Evolutionary conservation across 2,797 vertebrate species (phyloP).

Genomic region (Bradypus variegatus): DNA sequence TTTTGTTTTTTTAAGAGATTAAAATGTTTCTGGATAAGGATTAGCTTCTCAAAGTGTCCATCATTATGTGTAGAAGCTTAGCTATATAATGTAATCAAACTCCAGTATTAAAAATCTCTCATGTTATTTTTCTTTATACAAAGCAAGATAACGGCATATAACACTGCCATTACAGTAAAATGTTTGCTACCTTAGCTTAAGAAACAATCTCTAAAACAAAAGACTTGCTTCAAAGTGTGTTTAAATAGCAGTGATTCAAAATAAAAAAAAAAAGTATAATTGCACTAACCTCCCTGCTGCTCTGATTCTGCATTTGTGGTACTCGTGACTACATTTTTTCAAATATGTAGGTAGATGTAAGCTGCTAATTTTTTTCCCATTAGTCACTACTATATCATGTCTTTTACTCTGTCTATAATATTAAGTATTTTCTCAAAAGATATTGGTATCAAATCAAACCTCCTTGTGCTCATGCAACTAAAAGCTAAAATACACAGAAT

Average conservation of each 20-base stretch:
- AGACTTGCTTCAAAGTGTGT: slow-evolving; percentile 82
- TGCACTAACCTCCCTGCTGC: slow-evolving; percentile 76
- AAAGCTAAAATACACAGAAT: slow-evolving; percentile 67
- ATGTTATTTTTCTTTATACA: slow-evolving; percentile 73
- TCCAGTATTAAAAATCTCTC: slow-evolving; percentile 79
- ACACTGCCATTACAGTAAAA: slow-evolving; percentile 74
- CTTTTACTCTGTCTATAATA: slow-evolving; percentile 76
- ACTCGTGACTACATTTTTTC: slow-evolving; percentile 70
- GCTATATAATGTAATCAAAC: slow-evolving; percentile 74
- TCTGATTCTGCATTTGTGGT: slow-evolving; percentile 71
- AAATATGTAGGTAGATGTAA: slow-evolving; percentile 73
- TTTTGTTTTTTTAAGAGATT: slow-evolving; percentile 68
- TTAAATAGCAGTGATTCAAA: slow-evolving; percentile 74
- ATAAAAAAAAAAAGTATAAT: slow-evolving; percentile 68
- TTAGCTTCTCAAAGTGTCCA: slow-evolving; percentile 74
- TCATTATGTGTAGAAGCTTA: slow-evolving; percentile 76
- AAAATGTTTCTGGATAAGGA: slow-evolving; percentile 75
- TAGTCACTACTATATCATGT: slow-evolving; percentile 77
- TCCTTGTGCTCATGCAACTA: slow-evolving; percentile 69
- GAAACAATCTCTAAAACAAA: slow-evolving; percentile 71
- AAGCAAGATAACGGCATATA: slow-evolving; percentile 74
- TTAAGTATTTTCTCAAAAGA: slow-evolving; percentile 74
- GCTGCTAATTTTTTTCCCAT: slow-evolving; percentile 76
- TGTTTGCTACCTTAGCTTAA: slow-evolving; percentile 76
- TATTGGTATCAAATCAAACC: slow-evolving; percentile 66